Evolutionary conservation across 1,140 invertebrate genomes (phyloP).

Genomic region (Philaenus spumarius): DNA sequence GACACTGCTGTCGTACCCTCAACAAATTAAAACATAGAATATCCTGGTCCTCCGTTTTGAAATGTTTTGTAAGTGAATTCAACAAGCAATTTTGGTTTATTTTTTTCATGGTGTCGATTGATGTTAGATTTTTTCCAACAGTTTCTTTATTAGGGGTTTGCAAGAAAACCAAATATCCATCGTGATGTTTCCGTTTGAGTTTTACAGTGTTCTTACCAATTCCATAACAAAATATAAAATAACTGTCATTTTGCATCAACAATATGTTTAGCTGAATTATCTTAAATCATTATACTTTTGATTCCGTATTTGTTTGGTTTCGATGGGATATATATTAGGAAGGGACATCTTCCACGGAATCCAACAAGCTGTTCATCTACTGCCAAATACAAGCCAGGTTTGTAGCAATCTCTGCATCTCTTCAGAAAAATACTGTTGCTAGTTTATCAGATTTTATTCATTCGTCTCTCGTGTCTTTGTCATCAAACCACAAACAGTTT

Average conservation of each 20-base stretch:
- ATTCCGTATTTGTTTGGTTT: constrained; percentile 31
- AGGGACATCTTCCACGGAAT: constrained; percentile 40
- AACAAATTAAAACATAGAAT: constrained; percentile 18
- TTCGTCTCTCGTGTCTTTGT: constrained; percentile 30
- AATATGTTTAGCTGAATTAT: constrained; percentile 35
- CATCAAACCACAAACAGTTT: constrained; percentile 34
- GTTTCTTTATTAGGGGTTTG: constrained; percentile 21
- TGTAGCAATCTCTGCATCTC: constrained; percentile 31
- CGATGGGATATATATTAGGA: constrained; percentile 34
- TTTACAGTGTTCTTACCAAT: constrained; percentile 31
- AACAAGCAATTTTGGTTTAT: constrained; percentile 28
- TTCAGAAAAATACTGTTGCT: constrained; percentile 28
- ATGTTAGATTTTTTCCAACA: constrained; percentile 28
- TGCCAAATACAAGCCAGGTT: constrained; percentile 26
- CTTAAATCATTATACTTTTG: constrained; percentile 34
- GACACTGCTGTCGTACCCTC: constrained; percentile 25
- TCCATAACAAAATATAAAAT: constrained; percentile 29
- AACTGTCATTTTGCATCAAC: constrained; percentile 28
- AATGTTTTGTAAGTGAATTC: neutral
- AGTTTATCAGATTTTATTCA: constrained; percentile 27
- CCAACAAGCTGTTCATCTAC: constrained; percentile 38
- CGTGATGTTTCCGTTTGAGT: constrained; percentile 34
- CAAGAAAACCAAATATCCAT: constrained; percentile 36
- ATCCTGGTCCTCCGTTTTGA: constrained; percentile 8
- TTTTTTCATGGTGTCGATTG: constrained; percentile 31